Percentiles rank a stretch among this genome's conserved stretches.
Conservation (phyloP, 2,113 vertebrate genomes). For the Sturnus vulgaris region DNA sequence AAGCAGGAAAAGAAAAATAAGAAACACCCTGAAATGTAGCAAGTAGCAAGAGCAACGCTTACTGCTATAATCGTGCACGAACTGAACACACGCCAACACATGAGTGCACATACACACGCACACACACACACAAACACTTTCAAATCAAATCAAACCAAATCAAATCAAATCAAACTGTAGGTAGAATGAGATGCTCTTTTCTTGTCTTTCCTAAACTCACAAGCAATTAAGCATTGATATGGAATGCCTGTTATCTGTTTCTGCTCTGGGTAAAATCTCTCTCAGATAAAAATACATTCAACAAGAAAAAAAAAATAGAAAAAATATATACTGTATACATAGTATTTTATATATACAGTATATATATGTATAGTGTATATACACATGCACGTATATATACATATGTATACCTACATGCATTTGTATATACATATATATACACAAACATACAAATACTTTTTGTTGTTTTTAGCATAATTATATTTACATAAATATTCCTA, state of each 20-base stretch:
- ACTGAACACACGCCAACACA: conserved; percentile 44
- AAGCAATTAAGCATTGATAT: conserved; percentile 79
- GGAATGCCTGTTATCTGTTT: conserved; percentile 84
- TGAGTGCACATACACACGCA: conserved; percentile 44
- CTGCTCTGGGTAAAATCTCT: conserved; percentile 82
- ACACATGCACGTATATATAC: conserved; percentile 66
- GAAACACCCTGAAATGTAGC: conserved; percentile 73
- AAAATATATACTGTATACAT: conserved; percentile 83
- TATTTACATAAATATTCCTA: conserved; percentile 93
- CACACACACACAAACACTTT: conserved; percentile 46
- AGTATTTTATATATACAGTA: conserved; percentile 69
- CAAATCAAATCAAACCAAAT: conserved; percentile 66
- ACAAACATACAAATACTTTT: conserved; percentile 84
- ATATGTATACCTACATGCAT: conserved; percentile 76
- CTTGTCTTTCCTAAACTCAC: conserved; percentile 69
- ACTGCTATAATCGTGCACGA: conserved; percentile 62
- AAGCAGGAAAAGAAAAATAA: conserved; percentile 71
- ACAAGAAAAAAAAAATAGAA: conserved; percentile 81
- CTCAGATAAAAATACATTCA: conserved; percentile 94
- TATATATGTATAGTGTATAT: conserved; percentile 72
- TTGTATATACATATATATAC: conserved; percentile 79
- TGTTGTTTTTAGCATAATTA: conserved; percentile 83
- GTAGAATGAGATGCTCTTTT: conserved; percentile 81
- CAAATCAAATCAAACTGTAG: conserved; percentile 72
- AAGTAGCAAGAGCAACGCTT: conserved; percentile 71